Conservation (phyloP, 2,797 vertebrate genomes). For the Hoplostethus mediterraneus region DNA sequence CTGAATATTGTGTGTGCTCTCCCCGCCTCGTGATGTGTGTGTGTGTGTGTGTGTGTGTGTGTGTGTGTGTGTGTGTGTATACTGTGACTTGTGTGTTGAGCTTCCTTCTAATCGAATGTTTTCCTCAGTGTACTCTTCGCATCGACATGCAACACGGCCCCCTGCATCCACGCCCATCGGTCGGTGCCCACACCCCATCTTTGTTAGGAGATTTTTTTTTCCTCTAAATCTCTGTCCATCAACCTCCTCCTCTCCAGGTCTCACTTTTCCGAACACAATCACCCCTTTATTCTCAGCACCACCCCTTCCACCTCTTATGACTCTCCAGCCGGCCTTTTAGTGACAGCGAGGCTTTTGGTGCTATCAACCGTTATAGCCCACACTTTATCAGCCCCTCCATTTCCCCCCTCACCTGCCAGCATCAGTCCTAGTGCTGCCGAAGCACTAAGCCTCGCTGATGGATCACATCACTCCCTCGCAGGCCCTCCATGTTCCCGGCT, state of each 20-base stretch:
- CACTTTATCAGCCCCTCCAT: constrained; percentile 87
- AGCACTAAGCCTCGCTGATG: constrained; percentile 87
- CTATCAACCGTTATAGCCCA: constrained; percentile 87
- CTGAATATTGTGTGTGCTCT: constrained; percentile 63
- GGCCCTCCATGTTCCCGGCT: constrained; percentile 59
- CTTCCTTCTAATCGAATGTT: not conserved
- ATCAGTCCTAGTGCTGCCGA: constrained; percentile 83
- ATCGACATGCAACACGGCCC: constrained; percentile 4
- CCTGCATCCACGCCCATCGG: constrained; percentile 20
- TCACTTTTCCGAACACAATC: constrained; percentile 45
- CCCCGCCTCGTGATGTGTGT: not conserved
- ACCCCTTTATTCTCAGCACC: constrained; percentile 8
- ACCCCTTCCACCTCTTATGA: constrained; percentile 19
- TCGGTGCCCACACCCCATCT: not conserved
- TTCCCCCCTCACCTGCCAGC: constrained; percentile 70
- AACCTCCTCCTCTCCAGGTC: constrained; percentile 31
- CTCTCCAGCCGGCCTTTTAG: constrained; percentile 57
- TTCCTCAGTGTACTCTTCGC: constrained; percentile 1
- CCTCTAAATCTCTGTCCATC: constrained; percentile 44
- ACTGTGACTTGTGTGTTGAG: no score
- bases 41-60: no score
- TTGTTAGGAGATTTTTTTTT: constrained; percentile 32
- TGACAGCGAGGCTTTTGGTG: constrained; percentile 76
- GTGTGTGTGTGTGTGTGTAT: no score
- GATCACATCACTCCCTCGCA: constrained; percentile 82